Conservation (phyloP, 2,797 vertebrate genomes). For the Monodelphis domestica region DNA sequence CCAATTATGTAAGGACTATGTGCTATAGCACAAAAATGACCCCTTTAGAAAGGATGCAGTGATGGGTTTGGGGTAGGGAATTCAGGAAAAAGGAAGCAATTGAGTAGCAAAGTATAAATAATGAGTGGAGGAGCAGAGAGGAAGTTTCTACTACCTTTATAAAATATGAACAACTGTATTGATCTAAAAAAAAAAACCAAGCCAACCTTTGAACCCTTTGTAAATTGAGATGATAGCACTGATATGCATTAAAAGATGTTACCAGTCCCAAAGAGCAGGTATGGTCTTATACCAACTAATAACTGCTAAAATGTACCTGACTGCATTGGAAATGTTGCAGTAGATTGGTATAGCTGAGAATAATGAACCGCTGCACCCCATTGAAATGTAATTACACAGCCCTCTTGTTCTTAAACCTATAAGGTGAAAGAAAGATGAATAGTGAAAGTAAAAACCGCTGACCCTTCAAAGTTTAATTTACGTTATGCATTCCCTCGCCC, state of each 20-base stretch:
- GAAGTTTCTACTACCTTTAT: constrained; percentile 70
- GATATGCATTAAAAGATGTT: constrained; percentile 84
- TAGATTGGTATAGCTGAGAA: constrained; percentile 92
- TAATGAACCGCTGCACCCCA: constrained; percentile 96
- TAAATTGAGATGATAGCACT: constrained; percentile 85
- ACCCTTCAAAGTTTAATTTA: constrained; percentile 99
- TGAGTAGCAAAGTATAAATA: constrained; percentile 54
- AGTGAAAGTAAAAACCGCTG: constrained; percentile 96
- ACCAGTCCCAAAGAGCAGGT: constrained; percentile 83
- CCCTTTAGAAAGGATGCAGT: constrained; percentile 42
- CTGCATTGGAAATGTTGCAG: constrained; percentile 95
- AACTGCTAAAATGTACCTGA: constrained; percentile 89
- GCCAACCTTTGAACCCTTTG: constrained; percentile 76
- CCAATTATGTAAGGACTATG: constrained; percentile 80
- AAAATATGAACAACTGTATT: constrained; percentile 81
- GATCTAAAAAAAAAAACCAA: constrained; percentile 73
- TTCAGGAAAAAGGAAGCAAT: constrained; percentile 52
- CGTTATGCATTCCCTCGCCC: constrained; percentile 96
- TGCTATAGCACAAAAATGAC: constrained; percentile 73
- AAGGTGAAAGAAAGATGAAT: constrained; percentile 97
- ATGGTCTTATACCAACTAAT: constrained; percentile 84
- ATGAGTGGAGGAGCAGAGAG: constrained; percentile 13
- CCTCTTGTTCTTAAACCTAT: constrained; percentile 93
- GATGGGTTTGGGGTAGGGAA: constrained; percentile 42
- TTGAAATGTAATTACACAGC: constrained; percentile 98